Conservation (phyloP, 2,797 vertebrate genomes). For the Avahi laniger region DNA sequence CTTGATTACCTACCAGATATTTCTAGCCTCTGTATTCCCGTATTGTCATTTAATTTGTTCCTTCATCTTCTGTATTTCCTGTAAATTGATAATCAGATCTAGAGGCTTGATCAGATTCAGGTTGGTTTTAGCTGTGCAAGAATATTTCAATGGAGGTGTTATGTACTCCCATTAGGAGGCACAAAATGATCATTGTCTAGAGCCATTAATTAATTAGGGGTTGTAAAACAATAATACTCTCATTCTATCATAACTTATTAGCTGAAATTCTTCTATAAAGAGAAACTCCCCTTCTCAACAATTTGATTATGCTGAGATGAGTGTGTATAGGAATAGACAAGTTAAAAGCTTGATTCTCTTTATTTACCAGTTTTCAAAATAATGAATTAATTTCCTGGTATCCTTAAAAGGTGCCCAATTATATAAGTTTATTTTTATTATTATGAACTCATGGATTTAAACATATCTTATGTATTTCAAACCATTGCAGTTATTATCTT, state of each 20-base stretch:
- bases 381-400: conserved; percentile 10
- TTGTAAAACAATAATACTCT: background rate
- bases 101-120: conserved; percentile 28
- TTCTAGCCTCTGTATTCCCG: background rate
- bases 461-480: background rate
- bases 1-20: background rate
- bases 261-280: background rate
- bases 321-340: background rate
- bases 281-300: background rate
- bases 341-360: background rate
- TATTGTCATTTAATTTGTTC: background rate
- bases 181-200: background rate
- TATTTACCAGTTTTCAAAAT: conserved; percentile 36
- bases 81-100: conserved; percentile 32
- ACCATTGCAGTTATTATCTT: background rate
- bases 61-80: background rate
- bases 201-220: background rate
- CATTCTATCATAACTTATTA: background rate
- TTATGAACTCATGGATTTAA: background rate
- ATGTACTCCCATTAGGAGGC: background rate
- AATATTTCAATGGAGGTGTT: background rate
- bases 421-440: background rate
- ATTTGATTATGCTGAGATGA: conserved; percentile 1
- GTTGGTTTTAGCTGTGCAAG: background rate
- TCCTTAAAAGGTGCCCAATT: background rate